Conservation (phyloP, 92 coral and sea anemone genomes). For the Zoanthus gigantus region DNA sequence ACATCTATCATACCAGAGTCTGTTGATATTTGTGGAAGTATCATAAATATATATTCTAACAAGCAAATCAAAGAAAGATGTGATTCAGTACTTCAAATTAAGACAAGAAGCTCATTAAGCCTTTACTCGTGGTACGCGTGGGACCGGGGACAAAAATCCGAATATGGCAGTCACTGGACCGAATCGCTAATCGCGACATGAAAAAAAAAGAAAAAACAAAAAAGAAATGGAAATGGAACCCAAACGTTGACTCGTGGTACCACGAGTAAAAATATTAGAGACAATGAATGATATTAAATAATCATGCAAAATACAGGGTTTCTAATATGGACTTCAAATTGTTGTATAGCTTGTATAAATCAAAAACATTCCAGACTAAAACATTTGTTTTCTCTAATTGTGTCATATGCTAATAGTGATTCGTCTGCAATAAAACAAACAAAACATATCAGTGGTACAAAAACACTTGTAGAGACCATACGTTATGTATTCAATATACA, state of each 20-base stretch:
- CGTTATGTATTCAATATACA: constrained; percentile 46
- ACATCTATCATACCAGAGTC: not conserved
- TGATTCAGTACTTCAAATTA: constrained; percentile 31
- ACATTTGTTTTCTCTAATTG: constrained; percentile 58
- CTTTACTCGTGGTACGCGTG: too few relatives aligned
- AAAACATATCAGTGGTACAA: constrained; percentile 51
- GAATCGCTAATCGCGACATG: too few relatives aligned
- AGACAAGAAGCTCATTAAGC: not conserved
- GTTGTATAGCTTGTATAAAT: constrained; percentile 40
- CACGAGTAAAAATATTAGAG: constrained; percentile 3
- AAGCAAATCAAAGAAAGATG: constrained; percentile 37
- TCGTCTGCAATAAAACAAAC: constrained; percentile 55
- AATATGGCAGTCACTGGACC: too few relatives aligned
- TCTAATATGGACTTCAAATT: not conserved
- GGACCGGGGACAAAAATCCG: too few relatives aligned
- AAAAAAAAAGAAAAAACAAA: too few relatives aligned
- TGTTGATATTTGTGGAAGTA: constrained; percentile 29
- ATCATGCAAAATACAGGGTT: constrained; percentile 23
- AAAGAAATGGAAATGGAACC: too few relatives aligned
- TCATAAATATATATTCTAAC: constrained; percentile 22
- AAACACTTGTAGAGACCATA: constrained; percentile 43
- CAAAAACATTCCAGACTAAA: constrained; percentile 45
- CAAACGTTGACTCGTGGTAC: too few relatives aligned
- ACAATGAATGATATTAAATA: constrained; percentile 32
- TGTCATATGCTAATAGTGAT: constrained; percentile 32